Percentiles rank a stretch among this genome's conserved stretches.
Evolutionary conservation across 2,888 invertebrate genomes (phyloP).

Genomic region (Abscondita cerata): DNA sequence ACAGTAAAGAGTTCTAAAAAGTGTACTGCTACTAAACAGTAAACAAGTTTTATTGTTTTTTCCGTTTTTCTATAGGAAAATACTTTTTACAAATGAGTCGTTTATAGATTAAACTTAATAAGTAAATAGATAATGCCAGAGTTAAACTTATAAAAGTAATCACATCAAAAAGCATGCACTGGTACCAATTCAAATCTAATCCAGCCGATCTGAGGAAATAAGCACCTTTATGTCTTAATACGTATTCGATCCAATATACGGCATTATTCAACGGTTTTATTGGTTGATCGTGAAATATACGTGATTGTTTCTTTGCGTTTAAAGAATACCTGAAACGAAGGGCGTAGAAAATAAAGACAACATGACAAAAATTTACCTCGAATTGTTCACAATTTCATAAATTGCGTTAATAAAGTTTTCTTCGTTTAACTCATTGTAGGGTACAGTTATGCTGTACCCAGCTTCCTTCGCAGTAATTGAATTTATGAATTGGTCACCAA

Average conservation of each 20-base stretch:
- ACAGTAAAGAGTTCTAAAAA: no score
- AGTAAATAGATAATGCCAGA: neutral
- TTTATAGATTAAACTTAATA: neutral
- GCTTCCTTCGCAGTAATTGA: constrained; percentile 55
- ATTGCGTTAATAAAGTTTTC: constrained; percentile 56
- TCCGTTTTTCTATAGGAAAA: neutral
- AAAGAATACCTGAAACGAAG: constrained; percentile 26
- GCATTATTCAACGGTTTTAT: constrained; percentile 48
- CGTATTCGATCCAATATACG: constrained; percentile 53
- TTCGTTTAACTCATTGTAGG: constrained; percentile 55
- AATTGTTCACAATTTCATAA: constrained; percentile 53
- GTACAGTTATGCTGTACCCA: constrained; percentile 56
- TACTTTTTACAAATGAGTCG: neutral
- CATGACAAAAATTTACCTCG: constrained; percentile 37
- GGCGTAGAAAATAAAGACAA: neutral
- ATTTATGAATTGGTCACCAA: constrained; percentile 59
- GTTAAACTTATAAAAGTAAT: constrained; percentile 4
- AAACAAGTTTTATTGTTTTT: neutral
- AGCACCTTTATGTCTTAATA: constrained; percentile 52
- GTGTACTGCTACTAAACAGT: no score
- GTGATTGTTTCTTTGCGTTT: constrained; percentile 15
- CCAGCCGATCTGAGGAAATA: constrained; percentile 53
- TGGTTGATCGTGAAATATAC: constrained; percentile 36
- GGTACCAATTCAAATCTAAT: constrained; percentile 47
- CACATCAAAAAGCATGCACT: constrained; percentile 24